These are phyloP conservation scores for Meta bourneti DNA, from an alignment of 2,888 invertebrate species.

Conservation along the genomic window DNA sequence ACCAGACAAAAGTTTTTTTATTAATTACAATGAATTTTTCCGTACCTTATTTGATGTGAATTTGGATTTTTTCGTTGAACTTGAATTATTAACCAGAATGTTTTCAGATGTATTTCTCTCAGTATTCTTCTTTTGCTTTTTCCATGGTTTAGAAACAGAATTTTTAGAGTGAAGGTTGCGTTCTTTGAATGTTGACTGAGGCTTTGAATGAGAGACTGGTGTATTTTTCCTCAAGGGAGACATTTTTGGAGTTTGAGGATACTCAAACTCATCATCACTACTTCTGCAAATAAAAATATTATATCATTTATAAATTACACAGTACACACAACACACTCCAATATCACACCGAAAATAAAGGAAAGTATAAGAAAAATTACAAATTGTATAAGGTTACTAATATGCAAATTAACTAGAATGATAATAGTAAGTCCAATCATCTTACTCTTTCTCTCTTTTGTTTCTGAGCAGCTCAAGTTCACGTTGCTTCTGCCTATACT, in stretches of 20 bases:
- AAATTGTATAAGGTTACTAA: neutral
- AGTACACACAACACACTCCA: neutral
- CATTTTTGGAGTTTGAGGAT: slow-evolving; percentile 25
- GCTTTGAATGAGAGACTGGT: slow-evolving; percentile 27
- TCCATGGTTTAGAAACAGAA: slow-evolving; percentile 35
- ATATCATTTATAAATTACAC: no score
- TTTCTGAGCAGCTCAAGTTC: slow-evolving; percentile 83
- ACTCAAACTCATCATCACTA: slow-evolving; percentile 55
- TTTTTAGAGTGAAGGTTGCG: slow-evolving; percentile 34
- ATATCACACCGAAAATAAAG: neutral
- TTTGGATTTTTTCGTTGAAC: slow-evolving; percentile 9
- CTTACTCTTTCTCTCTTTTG: slow-evolving; percentile 80
- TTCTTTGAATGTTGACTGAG: slow-evolving; percentile 18
- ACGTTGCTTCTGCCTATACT: slow-evolving; percentile 90
- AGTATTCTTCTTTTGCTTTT: slow-evolving; percentile 37
- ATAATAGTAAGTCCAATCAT: neutral
- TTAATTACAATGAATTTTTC: neutral
- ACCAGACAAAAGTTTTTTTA: no score
- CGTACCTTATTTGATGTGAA: slow-evolving; percentile 1
- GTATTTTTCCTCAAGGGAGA: slow-evolving; percentile 1
- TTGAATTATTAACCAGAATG: neutral
- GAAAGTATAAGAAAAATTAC: neutral
- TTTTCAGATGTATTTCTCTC: slow-evolving; percentile 9
- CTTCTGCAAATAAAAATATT: slow-evolving; percentile 14
- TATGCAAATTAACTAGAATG: no score